phyloP scores from a whole-genome alignment of 1,140 invertebrate species.

The Limonius californicus region DNA sequence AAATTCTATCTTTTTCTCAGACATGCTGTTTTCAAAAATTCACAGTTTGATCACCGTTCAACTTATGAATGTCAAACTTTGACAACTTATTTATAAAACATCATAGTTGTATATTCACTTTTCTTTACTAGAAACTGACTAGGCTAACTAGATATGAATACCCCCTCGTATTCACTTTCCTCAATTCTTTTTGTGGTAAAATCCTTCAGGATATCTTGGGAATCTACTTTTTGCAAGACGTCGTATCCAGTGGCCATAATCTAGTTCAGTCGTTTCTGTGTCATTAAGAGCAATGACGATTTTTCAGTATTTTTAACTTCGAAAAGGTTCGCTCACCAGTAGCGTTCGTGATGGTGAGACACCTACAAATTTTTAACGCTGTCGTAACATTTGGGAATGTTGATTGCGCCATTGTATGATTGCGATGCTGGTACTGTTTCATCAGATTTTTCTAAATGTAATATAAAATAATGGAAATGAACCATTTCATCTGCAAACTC shows the following conservation, averaged over 20 bases:
- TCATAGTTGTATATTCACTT: too few relatives aligned
- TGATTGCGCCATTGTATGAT: background rate
- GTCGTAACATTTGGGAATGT: background rate
- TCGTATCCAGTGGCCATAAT: background rate
- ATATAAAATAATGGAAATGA: background rate
- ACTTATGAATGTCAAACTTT: too few relatives aligned
- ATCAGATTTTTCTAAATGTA: background rate
- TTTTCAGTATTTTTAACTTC: background rate
- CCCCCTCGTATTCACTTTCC: too few relatives aligned
- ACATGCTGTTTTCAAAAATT: too few relatives aligned
- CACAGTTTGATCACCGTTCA: too few relatives aligned
- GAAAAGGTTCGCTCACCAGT: too few relatives aligned
- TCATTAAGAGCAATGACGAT: background rate
- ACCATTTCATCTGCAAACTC: background rate
- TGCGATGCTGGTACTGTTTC: background rate
- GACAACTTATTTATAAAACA: too few relatives aligned
- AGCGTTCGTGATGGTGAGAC: background rate
- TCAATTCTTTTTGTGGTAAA: too few relatives aligned
- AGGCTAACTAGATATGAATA: too few relatives aligned
- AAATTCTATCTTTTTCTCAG: too few relatives aligned
- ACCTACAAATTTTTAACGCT: background rate
- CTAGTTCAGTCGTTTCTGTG: background rate
- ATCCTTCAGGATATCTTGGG: background rate
- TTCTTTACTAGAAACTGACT: too few relatives aligned
- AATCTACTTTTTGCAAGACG: too few relatives aligned